Evolutionary conservation across 2,888 invertebrate species (phyloP).

Genomic region (Pediacus dermestoides): DNA sequence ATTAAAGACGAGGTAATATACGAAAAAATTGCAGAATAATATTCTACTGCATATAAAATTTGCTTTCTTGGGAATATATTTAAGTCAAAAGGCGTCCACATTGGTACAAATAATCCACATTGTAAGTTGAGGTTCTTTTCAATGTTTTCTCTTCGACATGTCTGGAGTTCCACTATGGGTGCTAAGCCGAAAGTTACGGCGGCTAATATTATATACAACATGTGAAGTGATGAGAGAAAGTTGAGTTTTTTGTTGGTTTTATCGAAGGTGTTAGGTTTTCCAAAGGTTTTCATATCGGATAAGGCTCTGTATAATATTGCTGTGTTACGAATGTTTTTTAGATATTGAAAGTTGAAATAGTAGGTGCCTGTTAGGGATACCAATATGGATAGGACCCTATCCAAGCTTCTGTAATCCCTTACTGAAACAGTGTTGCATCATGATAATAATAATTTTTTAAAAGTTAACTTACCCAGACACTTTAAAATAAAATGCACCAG

Average conservation of each 20-base stretch:
- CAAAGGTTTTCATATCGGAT: conserved; percentile 19
- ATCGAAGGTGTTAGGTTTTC: conserved; percentile 17
- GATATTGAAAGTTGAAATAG: conserved; percentile 11
- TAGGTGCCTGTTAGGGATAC: conserved; percentile 10
- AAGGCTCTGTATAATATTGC: conserved; percentile 8
- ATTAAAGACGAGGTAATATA: conserved; percentile 10
- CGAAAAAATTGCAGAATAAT: conserved; percentile 6
- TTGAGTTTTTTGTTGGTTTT: conserved; percentile 16
- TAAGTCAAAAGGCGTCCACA: conserved; percentile 10
- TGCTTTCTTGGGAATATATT: conserved; percentile 11
- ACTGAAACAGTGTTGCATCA: no score
- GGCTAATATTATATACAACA: neutral
- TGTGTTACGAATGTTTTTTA: conserved; percentile 4
- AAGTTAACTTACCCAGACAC: no score
- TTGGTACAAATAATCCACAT: conserved; percentile 3
- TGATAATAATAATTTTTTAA: no score
- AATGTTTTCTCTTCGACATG: conserved; percentile 1
- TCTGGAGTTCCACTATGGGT: neutral
- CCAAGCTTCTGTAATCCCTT: no score
- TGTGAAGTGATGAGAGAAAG: conserved; percentile 14
- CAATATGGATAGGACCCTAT: conserved; percentile 7
- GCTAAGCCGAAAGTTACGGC: neutral
- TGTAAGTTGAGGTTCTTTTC: conserved; percentile 2
- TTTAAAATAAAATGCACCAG: no score
- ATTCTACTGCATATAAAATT: conserved; percentile 5